Percentiles rank a stretch among this genome's conserved stretches.
These are phyloP conservation scores for Neodiprion pinetum DNA, from an alignment of 1,140 invertebrate species.

Conservation along the genomic window DNA sequence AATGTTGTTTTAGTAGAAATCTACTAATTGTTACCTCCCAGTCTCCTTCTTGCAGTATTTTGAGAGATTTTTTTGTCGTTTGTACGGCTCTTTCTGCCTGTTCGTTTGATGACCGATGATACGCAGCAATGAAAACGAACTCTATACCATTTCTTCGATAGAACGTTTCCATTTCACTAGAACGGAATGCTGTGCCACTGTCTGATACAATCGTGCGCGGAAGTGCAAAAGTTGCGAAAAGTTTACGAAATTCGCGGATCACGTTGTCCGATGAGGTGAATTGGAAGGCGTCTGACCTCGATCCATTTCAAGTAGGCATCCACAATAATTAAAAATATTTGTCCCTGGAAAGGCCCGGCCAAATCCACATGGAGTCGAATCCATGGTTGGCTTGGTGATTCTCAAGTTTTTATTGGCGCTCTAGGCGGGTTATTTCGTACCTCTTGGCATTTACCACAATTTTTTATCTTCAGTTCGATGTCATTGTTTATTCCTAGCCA, in stretches of 20 bases:
- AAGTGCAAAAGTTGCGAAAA: conserved; percentile 43
- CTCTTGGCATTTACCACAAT: conserved; percentile 39
- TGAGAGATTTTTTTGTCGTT: conserved; percentile 20
- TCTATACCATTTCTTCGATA: conserved; percentile 20
- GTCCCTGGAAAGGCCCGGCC: conserved; percentile 51
- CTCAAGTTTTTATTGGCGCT: conserved; percentile 40
- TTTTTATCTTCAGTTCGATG: conserved; percentile 40
- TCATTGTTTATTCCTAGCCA: conserved; percentile 46
- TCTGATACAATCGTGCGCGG: conserved; percentile 45
- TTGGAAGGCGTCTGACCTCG: conserved; percentile 36
- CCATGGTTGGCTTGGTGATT: conserved; percentile 49
- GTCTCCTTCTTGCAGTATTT: conserved; percentile 1
- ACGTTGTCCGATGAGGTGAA: conserved; percentile 52
- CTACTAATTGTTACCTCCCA: not conserved
- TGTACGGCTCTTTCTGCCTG: conserved; percentile 29
- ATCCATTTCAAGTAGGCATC: conserved; percentile 54
- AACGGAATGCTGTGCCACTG: conserved; percentile 47
- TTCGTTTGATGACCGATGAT: conserved; percentile 25
- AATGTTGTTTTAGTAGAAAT: not conserved
- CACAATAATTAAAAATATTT: conserved; percentile 52
- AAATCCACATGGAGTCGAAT: conserved; percentile 60
- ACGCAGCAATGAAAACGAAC: conserved; percentile 20
- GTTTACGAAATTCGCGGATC: conserved; percentile 28
- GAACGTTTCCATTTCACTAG: conserved; percentile 39
- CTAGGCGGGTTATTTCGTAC: conserved; percentile 34